Evolutionary conservation across 2,888 invertebrate genomes (phyloP).

Genomic region (Blera fallax): DNA sequence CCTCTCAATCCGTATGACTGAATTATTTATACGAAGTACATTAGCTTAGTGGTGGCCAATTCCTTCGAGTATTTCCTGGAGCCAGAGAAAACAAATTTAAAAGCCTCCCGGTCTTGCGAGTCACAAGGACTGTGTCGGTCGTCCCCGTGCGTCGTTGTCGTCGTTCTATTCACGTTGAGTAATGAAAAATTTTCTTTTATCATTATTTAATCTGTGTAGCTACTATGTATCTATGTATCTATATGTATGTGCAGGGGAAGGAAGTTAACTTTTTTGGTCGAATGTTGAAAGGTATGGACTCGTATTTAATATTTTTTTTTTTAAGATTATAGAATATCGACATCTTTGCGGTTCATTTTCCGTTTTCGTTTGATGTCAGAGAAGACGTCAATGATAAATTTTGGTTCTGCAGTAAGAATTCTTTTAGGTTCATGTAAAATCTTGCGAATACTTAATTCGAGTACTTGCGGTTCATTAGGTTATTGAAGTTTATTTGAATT

Average conservation of each 20-base stretch:
- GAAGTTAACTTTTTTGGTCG: neutral
- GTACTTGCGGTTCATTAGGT: conserved; percentile 26
- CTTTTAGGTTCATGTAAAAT: neutral
- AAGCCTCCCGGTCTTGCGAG: neutral
- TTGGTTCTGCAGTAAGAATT: neutral
- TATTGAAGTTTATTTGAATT: neutral
- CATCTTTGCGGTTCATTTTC: neutral
- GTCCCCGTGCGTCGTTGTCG: too few species aligned
- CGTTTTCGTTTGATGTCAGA: neutral
- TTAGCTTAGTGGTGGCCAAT: conserved; percentile 37
- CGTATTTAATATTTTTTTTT: conserved; percentile 1
- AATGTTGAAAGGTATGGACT: neutral
- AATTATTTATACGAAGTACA: conserved; percentile 45
- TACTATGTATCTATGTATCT: neutral
- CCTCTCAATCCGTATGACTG: conserved; percentile 20
- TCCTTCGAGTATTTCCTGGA: neutral
- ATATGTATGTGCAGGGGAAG: too few species aligned
- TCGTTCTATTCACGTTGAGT: neutral
- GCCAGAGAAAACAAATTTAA: neutral
- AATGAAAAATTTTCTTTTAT: conserved; percentile 12
- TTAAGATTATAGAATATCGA: neutral
- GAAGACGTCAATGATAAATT: neutral
- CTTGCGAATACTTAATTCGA: neutral
- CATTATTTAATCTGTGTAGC: conserved; percentile 9
- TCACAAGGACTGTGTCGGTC: neutral